phyloP scores from a whole-genome alignment of 2,113 vertebrate genomes.

The Astur gentilis region DNA sequence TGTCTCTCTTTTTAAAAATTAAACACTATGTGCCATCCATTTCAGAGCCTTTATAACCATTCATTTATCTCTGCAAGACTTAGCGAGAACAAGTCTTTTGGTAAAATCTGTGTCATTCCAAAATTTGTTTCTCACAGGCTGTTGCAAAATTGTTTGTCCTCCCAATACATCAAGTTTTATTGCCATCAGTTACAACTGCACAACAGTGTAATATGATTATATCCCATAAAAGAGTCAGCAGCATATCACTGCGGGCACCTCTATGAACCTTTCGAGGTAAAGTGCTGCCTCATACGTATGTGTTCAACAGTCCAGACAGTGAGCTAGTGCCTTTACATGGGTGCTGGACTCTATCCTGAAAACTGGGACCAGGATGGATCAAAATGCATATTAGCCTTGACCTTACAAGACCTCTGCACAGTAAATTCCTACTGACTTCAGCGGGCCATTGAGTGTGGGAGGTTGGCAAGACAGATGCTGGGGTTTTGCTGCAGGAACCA shows the following conservation, averaged over 20 bases:
- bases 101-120: neutral
- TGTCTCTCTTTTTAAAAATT: neutral
- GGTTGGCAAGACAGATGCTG: neutral
- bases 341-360: neutral
- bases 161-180: neutral
- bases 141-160: neutral
- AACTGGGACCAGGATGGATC: neutral
- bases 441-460: neutral
- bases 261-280: neutral
- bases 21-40: neutral
- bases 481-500: neutral
- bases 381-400: neutral
- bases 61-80: neutral
- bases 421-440: neutral
- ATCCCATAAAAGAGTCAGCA: neutral
- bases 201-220: neutral
- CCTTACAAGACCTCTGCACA: neutral
- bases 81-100: neutral
- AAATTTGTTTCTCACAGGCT: neutral
- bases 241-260: neutral
- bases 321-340: neutral
- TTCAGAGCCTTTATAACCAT: neutral
- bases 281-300: neutral
- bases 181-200: neutral
- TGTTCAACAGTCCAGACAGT: neutral